These are phyloP conservation scores for Nemapogon koenigi DNA, from an alignment of 2,888 invertebrate species.

Conservation along the genomic window DNA sequence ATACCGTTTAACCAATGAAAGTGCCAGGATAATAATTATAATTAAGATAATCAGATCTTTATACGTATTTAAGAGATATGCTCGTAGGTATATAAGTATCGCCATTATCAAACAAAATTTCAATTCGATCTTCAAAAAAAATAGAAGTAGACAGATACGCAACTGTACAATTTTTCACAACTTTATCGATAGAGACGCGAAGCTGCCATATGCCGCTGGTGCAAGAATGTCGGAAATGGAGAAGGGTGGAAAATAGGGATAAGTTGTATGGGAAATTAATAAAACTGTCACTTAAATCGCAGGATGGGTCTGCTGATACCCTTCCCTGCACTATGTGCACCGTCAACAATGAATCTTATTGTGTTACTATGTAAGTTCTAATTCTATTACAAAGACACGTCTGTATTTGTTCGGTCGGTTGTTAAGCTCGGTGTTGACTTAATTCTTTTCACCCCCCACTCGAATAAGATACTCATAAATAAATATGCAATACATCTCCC, in stretches of 20 bases:
- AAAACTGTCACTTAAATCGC: slow-evolving; percentile 76
- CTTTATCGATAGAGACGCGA: slow-evolving; percentile 24
- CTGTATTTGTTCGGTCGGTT: slow-evolving; percentile 37
- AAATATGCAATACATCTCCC: slow-evolving; percentile 33
- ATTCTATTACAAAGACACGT: slow-evolving; percentile 21
- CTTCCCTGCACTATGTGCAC: slow-evolving; percentile 28
- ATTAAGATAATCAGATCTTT: slow-evolving; percentile 61
- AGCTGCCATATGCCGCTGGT: slow-evolving; percentile 45
- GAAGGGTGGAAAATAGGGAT: slow-evolving; percentile 53
- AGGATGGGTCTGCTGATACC: slow-evolving; percentile 46
- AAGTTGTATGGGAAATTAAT: slow-evolving; percentile 71
- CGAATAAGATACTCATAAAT: slow-evolving; percentile 43
- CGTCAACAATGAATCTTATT: slow-evolving; percentile 32
- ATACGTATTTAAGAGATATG: too few relatives aligned
- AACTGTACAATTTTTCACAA: too few relatives aligned
- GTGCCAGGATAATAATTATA: slow-evolving; percentile 59
- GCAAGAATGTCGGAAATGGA: slow-evolving; percentile 46
- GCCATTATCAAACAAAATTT: too few relatives aligned
- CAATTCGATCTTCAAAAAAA: too few relatives aligned
- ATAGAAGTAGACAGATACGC: too few relatives aligned
- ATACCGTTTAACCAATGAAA: slow-evolving; percentile 44
- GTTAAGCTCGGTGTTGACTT: slow-evolving; percentile 54
- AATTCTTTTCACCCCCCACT: slow-evolving; percentile 44
- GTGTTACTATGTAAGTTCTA: slow-evolving; percentile 23
- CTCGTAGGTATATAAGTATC: too few relatives aligned